Conservation (phyloP, 2,888 invertebrate genomes). For the Phyto melanocephala region DNA sequence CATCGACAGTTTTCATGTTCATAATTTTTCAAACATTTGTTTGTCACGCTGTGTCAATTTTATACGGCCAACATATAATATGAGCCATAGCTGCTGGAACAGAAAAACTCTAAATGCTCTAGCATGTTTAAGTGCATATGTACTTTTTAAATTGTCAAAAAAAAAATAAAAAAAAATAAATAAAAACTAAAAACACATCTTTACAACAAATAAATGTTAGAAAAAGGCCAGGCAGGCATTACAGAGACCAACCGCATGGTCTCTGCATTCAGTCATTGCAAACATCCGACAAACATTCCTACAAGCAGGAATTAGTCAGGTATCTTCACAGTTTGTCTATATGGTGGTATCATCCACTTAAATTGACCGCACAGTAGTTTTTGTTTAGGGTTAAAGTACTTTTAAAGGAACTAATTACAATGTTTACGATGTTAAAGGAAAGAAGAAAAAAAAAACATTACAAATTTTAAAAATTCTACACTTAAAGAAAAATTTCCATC, state of each 20-base stretch:
- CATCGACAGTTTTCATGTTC: constrained; percentile 36
- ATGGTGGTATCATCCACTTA: too few relatives aligned
- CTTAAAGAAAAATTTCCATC: too few relatives aligned
- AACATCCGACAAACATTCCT: too few relatives aligned
- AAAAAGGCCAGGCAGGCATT: not conserved
- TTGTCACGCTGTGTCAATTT: constrained; percentile 62
- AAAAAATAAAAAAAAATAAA: not conserved
- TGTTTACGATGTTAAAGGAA: not conserved
- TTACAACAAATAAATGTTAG: not conserved
- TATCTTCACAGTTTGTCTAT: too few relatives aligned
- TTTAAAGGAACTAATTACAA: not conserved
- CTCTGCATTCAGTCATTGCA: too few relatives aligned
- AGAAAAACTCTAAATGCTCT: not conserved
- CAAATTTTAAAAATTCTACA: too few relatives aligned
- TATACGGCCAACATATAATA: constrained; percentile 57
- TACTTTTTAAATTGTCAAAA: too few relatives aligned
- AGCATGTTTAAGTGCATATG: not conserved
- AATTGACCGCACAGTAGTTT: too few relatives aligned
- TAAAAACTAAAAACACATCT: not conserved
- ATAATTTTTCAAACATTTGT: constrained; percentile 27
- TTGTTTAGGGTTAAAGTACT: not conserved
- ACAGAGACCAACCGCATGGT: too few relatives aligned
- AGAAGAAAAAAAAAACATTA: too few relatives aligned
- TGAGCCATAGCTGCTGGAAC: constrained; percentile 47
- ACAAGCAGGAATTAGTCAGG: too few relatives aligned